A percentile compares a stretch with the other conserved stretches of the same genome.
Evolutionary conservation across 2,113 vertebrate species (phyloP).

Genomic region (human): DNA sequence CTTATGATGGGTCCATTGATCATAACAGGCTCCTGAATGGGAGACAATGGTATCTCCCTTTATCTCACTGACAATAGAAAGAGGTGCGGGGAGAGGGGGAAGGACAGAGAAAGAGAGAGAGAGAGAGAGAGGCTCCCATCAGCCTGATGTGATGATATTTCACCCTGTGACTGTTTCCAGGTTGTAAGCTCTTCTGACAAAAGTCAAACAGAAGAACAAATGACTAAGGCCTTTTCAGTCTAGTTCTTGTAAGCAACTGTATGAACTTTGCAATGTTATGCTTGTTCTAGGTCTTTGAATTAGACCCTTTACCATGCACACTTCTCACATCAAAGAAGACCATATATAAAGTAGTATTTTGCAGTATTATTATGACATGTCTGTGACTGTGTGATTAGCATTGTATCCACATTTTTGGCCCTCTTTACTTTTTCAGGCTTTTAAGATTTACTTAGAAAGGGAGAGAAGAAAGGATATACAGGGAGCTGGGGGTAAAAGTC

Average conservation of each 20-base stretch:
- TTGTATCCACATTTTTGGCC: neutral
- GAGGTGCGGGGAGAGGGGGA: no score
- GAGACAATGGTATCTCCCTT: constrained; percentile 68
- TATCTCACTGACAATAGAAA: constrained; percentile 48
- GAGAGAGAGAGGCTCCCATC: neutral
- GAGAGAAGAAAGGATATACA: neutral
- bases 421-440: neutral
- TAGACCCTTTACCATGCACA: constrained; percentile 15
- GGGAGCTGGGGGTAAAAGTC: neutral
- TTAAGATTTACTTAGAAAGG: constrained; percentile 21
- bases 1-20: constrained; percentile 70
- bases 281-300: constrained; percentile 30
- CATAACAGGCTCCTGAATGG: constrained; percentile 71
- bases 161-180: neutral
- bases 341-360: constrained; percentile 5
- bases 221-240: neutral
- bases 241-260: neutral
- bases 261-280: constrained; percentile 23
- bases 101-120: neutral
- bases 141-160: constrained; percentile 24
- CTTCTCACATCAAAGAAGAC: neutral
- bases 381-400: neutral
- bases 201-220: neutral
- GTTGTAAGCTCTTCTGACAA: neutral
- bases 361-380: neutral